phyloP scores from a whole-genome alignment of 2,888 invertebrate species.

The Diaprepes abbreviatus region DNA sequence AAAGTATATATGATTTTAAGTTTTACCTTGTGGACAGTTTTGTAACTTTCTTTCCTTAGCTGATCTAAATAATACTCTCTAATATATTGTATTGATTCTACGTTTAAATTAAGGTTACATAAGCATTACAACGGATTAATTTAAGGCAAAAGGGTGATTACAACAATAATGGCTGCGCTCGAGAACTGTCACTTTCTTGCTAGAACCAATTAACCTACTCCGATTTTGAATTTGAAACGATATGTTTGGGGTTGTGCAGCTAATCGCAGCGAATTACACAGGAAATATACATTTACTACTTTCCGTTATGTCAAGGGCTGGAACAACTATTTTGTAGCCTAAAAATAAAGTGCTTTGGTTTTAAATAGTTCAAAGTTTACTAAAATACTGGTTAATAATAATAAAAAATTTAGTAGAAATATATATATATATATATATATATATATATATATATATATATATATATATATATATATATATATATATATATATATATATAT shows the following conservation, averaged over 20 bases:
- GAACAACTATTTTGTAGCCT: neutral
- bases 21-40: too few species aligned
- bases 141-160: neutral
- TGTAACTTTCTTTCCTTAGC: too few species aligned
- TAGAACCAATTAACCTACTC: neutral
- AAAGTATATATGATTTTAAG: too few species aligned
- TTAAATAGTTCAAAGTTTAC: too few species aligned
- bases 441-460: too few species aligned
- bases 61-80: too few species aligned
- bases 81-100: neutral
- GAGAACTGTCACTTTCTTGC: neutral
- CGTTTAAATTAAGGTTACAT: neutral
- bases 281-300: neutral
- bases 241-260: neutral
- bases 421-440: too few species aligned
- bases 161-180: constrained; percentile 1
- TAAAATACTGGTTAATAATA: too few species aligned
- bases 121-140: constrained; percentile 9
- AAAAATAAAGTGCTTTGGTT: neutral
- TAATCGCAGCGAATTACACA: neutral
- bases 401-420: too few species aligned
- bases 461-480: too few species aligned
- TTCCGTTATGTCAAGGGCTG: neutral
- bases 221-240: constrained; percentile 1
- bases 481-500: too few species aligned